These are phyloP conservation scores for Anolis carolinensis DNA, from an alignment of 2,113 vertebrate genomes.

Conservation along the genomic window DNA sequence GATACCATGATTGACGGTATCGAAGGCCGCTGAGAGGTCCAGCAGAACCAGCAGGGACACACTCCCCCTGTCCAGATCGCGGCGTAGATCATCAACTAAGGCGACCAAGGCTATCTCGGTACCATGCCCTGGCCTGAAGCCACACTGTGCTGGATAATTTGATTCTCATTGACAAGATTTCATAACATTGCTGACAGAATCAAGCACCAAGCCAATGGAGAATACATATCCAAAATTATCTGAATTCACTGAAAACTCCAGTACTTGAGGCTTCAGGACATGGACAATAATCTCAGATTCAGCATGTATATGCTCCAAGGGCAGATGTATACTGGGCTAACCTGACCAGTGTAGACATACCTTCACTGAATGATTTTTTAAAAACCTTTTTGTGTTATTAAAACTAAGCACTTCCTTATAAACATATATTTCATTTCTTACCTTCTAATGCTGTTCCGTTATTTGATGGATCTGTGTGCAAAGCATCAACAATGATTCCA, in stretches of 20 bases:
- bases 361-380: neutral
- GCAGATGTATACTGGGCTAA: neutral
- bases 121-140: too few species aligned
- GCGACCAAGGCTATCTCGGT: too few species aligned
- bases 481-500: constrained; percentile 45
- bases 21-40: too few species aligned
- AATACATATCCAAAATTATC: neutral
- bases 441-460: neutral
- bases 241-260: neutral
- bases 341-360: too few species aligned
- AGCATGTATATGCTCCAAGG: neutral
- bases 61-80: too few species aligned
- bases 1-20: too few species aligned
- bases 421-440: neutral
- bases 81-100: too few species aligned
- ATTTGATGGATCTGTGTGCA: neutral
- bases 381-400: neutral
- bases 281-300: too few species aligned
- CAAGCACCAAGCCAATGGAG: neutral
- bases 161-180: neutral
- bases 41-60: too few species aligned
- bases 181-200: neutral
- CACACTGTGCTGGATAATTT: too few species aligned
- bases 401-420: neutral
- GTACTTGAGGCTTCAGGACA: too few species aligned